Percentiles rank a stretch among this genome's conserved stretches.
phyloP scores from a whole-genome alignment of 1,140 invertebrate species.

The Drosophila pseudoobscura region DNA sequence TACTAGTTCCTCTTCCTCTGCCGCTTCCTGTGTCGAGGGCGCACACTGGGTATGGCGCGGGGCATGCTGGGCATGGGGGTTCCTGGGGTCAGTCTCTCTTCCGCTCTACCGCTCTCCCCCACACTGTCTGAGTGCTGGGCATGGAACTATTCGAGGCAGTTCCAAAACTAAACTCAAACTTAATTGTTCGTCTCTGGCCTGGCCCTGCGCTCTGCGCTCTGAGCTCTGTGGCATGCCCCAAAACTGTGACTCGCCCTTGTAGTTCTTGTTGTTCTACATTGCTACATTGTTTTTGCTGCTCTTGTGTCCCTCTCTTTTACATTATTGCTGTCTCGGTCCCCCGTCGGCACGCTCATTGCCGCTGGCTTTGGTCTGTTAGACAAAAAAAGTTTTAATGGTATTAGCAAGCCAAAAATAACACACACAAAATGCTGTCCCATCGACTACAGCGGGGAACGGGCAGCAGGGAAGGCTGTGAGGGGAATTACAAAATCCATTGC shows the following conservation, averaged over 20 bases:
- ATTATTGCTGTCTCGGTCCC: too few relatives aligned
- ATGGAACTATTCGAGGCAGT: too few relatives aligned
- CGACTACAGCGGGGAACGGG: not conserved
- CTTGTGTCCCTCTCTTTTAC: not conserved
- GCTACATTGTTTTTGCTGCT: not conserved
- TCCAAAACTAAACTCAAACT: slow-evolving; percentile 10
- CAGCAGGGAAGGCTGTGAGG: slow-evolving; percentile 11
- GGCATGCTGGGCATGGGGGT: slow-evolving; percentile 11
- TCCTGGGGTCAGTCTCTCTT: not conserved
- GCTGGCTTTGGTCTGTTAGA: slow-evolving; percentile 68
- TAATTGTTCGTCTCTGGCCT: slow-evolving; percentile 36
- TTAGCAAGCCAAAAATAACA: slow-evolving; percentile 79
- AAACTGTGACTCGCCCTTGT: slow-evolving; percentile 27
- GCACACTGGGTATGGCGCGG: not conserved
- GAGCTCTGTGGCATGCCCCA: too few relatives aligned
- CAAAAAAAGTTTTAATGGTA: slow-evolving; percentile 77
- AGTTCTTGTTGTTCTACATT: slow-evolving; percentile 17
- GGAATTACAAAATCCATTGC: slow-evolving; percentile 48
- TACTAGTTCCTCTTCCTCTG: slow-evolving; percentile 58
- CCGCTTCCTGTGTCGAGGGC: slow-evolving; percentile 17
- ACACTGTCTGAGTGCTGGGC: too few relatives aligned
- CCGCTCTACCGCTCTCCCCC: not conserved
- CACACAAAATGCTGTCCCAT: slow-evolving; percentile 47
- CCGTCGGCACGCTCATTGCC: not conserved
- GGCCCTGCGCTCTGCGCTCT: too few relatives aligned